Evolutionary conservation across 2,797 vertebrate genomes (phyloP).

Genomic region (Lepilemur ruficaudatus): DNA sequence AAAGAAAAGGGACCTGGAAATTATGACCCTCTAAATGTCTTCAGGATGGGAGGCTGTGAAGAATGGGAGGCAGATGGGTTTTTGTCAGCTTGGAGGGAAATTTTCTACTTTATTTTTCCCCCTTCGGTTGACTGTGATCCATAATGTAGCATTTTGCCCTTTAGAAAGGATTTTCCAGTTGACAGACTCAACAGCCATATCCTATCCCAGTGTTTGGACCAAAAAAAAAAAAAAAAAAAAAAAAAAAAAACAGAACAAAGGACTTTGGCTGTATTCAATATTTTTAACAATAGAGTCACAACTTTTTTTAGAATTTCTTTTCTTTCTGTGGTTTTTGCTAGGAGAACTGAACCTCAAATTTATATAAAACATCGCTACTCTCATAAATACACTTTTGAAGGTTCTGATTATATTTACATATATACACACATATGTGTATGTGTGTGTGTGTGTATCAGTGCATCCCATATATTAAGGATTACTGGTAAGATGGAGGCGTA

Average conservation of each 20-base stretch:
- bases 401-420: not conserved
- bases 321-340: slow-evolving; percentile 20
- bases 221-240: slow-evolving; percentile 7
- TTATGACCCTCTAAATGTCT: slow-evolving; percentile 86
- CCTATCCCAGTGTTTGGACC: slow-evolving; percentile 29
- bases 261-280: slow-evolving; percentile 35
- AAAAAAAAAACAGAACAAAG: not conserved
- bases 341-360: slow-evolving; percentile 30
- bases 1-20: slow-evolving; percentile 82
- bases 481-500: not conserved
- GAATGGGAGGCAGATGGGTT: slow-evolving; percentile 84
- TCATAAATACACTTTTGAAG: slow-evolving; percentile 53
- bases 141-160: slow-evolving; percentile 78
- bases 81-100: slow-evolving; percentile 83
- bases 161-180: slow-evolving; percentile 81
- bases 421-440: not conserved
- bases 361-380: slow-evolving; percentile 16
- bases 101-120: slow-evolving; percentile 75
- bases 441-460: not conserved
- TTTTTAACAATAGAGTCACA: slow-evolving; percentile 53
- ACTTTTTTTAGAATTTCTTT: slow-evolving; percentile 6
- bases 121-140: slow-evolving; percentile 70
- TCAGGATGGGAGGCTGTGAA: slow-evolving; percentile 81
- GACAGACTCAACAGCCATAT: slow-evolving; percentile 76
- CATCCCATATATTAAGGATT: slow-evolving; percentile 32